Evolutionary conservation across 2,113 vertebrate species (phyloP), one percentile per base, ranked within the genome.

Genomic region (Colistium nudipinnis): DNA sequence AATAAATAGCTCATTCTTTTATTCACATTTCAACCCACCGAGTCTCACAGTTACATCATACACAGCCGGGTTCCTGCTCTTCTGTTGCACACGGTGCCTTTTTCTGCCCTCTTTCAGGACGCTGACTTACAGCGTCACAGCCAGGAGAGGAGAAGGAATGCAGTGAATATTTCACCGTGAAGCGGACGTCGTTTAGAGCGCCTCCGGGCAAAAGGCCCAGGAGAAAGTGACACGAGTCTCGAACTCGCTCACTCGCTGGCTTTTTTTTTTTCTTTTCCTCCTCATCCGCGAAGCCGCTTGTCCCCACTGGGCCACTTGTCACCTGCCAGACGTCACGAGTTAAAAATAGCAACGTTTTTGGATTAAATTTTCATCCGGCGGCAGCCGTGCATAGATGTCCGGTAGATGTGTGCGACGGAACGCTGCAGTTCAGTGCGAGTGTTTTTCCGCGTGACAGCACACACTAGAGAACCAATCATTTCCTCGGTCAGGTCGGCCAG

Each of bases 91-190:
- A 35, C 53, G 13, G 45, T 48, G 70, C 70, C 70, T 76, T 77
- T 60, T 24, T 62, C 47, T 60, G 62, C 52, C 17, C 4, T 62
- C 43, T 53, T 30, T 54, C n/a, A 6, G 7, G 31, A 65, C 14
- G 17, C 22, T 54, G 35, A n/a, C 12, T 61, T 48, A 31, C 45
- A 39, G 31, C 12, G 33, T 11, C 65, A 67, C 35, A 79, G 57
- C 70, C 31, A 64, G 8, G 20, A 35, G 61, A 78, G 73, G 36
- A 66, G 70, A 81, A 80, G 68, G 74, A 78, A 83, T 60, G 35
- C 30, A 6, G 54, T 90, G 70, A 85, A 89, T 87, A 83, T 87
- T 90, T 86, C 64, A 88, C 83, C 27, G 19, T 45, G 54, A 38
- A 35, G 22, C 38, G 63, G 77, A 66, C 67, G 74, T 62, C 66